These are phyloP conservation scores for Osmoderma eremita DNA, from an alignment of 2,888 invertebrate species.

Conservation along the genomic window DNA sequence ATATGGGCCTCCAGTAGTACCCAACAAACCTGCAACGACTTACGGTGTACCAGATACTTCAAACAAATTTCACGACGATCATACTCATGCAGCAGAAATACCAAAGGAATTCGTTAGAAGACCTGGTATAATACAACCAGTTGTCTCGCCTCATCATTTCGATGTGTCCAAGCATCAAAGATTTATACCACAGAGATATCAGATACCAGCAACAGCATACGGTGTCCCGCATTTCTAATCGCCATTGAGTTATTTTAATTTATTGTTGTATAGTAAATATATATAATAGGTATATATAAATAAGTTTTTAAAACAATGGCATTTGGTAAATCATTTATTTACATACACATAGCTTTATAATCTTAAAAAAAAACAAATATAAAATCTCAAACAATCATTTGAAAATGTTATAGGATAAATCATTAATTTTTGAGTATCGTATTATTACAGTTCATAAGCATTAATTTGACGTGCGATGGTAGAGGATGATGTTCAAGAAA, in stretches of 20 bases:
- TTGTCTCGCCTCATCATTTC: background rate
- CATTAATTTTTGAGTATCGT: background rate
- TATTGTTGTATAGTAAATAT: slow-evolving; percentile 9
- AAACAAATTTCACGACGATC: background rate
- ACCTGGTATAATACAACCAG: background rate
- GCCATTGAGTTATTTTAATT: background rate
- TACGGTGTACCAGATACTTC: slow-evolving; percentile 9
- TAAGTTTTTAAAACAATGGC: background rate
- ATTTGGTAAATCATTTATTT: background rate
- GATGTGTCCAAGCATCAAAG: background rate
- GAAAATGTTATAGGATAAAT: background rate
- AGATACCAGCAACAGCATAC: slow-evolving; percentile 2
- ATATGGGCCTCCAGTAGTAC: slow-evolving; percentile 6
- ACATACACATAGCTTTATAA: background rate
- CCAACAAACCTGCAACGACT: slow-evolving; percentile 3
- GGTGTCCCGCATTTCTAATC: slow-evolving; percentile 18
- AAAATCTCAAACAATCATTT: background rate
- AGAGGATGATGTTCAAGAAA: slow-evolving; percentile 17
- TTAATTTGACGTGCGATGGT: slow-evolving; percentile 24
- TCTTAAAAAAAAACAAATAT: background rate
- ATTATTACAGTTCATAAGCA: slow-evolving; percentile 9
- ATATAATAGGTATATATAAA: background rate
- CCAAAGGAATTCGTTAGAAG: background rate
- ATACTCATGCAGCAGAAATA: slow-evolving; percentile 4
- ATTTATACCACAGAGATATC: background rate